Evolutionary conservation across 2,113 vertebrate genomes (phyloP), one percentile per base, ranked within the genome.

Genomic region (Rana temporaria): DNA sequence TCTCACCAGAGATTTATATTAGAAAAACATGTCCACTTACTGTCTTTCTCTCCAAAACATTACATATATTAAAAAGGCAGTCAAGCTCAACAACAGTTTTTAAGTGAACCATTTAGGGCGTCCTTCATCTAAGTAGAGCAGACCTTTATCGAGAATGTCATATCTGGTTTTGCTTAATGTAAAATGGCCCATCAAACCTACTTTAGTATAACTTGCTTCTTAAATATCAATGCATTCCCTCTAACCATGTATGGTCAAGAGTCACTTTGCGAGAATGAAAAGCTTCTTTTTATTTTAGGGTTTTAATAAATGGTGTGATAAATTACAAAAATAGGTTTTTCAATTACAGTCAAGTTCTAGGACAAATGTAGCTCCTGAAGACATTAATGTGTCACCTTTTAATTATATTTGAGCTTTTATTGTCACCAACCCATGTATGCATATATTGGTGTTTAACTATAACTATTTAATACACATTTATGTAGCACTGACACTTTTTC

Each of bases 101-200:
- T 84, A 84, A 87, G 2, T 85, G 82, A 89, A 87, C 79, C 79
- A 90, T 84, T 91, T 89, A 91, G 85, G 83, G 60, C 79, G 84
- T 86, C 87, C 32, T 79, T 89, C 78, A 88, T 85, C 88, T 92
- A 87, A 88, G 85, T 85, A 85, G 87, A 86, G 70, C 74, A 90
- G 89, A 90, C 86, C 86, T 93, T 91, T 91, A 89, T 84, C 84
- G 87, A 80, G 91, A 92, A 92, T 91, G 88, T 90, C 90, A 89
- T 89, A 87, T 87, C 85, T 92, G 81, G 83, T 92, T 92, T 90
- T 89, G 66, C 79, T 92, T 86, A 89, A 78, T 88, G 86, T 85
- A 88, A 89, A 91, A 89, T 86, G 88, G 82, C 80, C 79, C 85
- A 89, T 89, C 86, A 87, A 87, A 90, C 78, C 86, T 90, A 89